These are phyloP conservation scores for Lonchura striata DNA, from an alignment of 2,113 vertebrate species.

Conservation along the genomic window DNA sequence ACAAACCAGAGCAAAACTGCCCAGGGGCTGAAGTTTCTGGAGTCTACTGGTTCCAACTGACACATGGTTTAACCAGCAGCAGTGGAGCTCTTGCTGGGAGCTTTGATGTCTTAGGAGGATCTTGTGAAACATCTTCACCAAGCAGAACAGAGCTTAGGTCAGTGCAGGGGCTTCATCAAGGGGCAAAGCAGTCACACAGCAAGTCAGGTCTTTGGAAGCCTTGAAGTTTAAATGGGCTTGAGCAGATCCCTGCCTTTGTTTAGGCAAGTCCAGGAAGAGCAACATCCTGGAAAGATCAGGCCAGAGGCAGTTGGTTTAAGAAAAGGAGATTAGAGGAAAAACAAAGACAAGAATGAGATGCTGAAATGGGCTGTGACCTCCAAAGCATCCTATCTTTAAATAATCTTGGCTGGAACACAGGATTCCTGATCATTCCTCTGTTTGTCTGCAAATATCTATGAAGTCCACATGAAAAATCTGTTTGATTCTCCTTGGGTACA, in stretches of 20 bases:
- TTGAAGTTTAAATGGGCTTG: background rate
- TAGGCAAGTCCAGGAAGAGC: background rate
- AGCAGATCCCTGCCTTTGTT: background rate
- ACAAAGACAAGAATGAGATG: background rate
- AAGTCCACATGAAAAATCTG: background rate
- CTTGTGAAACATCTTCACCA: background rate
- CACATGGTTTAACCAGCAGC: background rate
- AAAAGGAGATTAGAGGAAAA: background rate
- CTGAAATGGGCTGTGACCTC: background rate
- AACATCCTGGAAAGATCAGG: background rate
- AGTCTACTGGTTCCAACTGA: fast-evolving
- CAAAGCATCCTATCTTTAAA: background rate
- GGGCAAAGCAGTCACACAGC: background rate
- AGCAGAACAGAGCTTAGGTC: background rate
- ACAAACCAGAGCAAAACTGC: background rate
- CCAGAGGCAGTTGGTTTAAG: background rate
- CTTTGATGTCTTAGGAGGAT: background rate
- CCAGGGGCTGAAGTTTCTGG: background rate
- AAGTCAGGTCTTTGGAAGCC: background rate
- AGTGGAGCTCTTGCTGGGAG: background rate
- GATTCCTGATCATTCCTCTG: background rate
- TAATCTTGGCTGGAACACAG: background rate
- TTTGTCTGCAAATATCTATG: background rate
- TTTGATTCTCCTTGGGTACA: background rate
- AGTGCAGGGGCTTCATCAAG: background rate